Conservation (phyloP, 2,888 invertebrate genomes). For the Monopis laevigella region DNA sequence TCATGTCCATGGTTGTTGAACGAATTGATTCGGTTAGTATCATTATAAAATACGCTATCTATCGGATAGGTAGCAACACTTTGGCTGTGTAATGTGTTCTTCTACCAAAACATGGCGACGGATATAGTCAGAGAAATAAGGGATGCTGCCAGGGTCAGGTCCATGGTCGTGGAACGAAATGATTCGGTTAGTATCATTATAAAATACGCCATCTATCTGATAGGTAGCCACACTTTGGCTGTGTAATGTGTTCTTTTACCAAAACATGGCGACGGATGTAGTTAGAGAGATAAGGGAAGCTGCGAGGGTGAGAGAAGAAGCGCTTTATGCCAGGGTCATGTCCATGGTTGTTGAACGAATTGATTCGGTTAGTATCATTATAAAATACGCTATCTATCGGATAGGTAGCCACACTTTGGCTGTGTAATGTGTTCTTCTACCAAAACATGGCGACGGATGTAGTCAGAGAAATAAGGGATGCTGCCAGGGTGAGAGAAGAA, state of each 20-base stretch:
- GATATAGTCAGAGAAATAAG: slow-evolving; percentile 78
- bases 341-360: slow-evolving; percentile 69
- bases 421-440: no score
- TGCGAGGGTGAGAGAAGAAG: slow-evolving; percentile 76
- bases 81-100: no score
- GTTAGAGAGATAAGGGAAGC: slow-evolving; percentile 79
- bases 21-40: slow-evolving; percentile 49
- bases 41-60: no score
- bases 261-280: slow-evolving; percentile 75
- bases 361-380: slow-evolving; percentile 35
- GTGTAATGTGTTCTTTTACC: no score
- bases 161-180: slow-evolving; percentile 68
- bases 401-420: no score
- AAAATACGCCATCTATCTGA: no score
- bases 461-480: slow-evolving; percentile 78
- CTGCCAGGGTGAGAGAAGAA: slow-evolving; percentile 76
- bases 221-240: no score
- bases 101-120: no score
- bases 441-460: slow-evolving; percentile 77
- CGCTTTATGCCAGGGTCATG: slow-evolving; percentile 69
- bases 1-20: slow-evolving; percentile 69
- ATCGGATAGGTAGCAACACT: no score
- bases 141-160: slow-evolving; percentile 74
- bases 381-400: no score
- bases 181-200: slow-evolving; percentile 36